phyloP scores from a whole-genome alignment of 2,113 vertebrate genomes.

The Pagrus major region DNA sequence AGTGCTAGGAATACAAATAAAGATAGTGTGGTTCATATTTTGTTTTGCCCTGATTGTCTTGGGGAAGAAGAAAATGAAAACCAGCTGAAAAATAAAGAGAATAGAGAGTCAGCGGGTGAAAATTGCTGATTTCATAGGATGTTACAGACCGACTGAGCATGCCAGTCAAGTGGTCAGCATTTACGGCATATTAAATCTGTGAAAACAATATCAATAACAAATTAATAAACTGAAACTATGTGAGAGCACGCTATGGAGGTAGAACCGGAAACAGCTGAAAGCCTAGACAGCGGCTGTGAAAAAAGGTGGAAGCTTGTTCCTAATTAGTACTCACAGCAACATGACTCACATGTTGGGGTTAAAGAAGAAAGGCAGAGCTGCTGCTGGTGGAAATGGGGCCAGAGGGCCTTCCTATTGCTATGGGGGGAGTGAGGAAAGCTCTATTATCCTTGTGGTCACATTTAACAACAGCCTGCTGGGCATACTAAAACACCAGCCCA shows the following conservation, averaged over 20 bases:
- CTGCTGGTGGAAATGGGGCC: conserved; percentile 31
- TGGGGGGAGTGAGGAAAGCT: conserved; percentile 42
- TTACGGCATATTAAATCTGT: neutral
- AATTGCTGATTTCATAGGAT: neutral
- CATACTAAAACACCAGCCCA: neutral
- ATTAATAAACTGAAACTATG: neutral
- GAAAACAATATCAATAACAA: neutral
- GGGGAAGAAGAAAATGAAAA: neutral
- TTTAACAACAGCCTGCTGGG: neutral
- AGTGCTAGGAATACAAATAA: neutral
- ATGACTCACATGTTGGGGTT: conserved; percentile 42
- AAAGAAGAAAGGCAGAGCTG: conserved; percentile 8
- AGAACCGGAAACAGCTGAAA: neutral
- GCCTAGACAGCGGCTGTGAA: neutral
- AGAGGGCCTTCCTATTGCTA: conserved; percentile 37
- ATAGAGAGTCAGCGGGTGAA: neutral
- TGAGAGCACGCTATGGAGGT: no score
- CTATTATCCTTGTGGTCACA: conserved; percentile 14
- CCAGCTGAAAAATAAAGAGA: neutral
- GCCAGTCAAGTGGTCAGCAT: neutral
- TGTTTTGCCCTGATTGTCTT: neutral
- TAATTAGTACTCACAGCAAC: conserved; percentile 19
- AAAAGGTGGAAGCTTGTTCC: neutral
- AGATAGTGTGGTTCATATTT: neutral
- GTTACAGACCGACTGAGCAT: neutral